Percentiles rank a stretch among this genome's conserved stretches.
Evolutionary conservation across 2,113 vertebrate genomes (phyloP).

Genomic region (Sciurus niger): DNA sequence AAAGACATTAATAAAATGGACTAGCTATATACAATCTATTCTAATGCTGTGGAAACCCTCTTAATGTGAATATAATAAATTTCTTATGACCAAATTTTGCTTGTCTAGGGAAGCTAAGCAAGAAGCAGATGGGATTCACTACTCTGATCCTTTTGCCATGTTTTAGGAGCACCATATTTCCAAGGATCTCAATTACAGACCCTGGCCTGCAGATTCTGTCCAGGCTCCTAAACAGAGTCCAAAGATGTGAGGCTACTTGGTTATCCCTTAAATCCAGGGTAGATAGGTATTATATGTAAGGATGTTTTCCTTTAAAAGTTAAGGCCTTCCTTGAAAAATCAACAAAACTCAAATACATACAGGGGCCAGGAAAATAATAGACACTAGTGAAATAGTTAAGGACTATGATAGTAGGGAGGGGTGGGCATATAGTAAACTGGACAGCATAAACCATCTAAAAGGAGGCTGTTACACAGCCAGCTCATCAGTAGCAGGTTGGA

Average conservation of each 20-base stretch:
- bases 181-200: not conserved
- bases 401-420: not conserved
- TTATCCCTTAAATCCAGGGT: not conserved
- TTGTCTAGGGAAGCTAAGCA: not conserved
- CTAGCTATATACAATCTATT: not conserved
- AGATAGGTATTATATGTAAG: not conserved
- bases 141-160: not conserved
- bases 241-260: not conserved
- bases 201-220: not conserved
- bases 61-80: conserved; percentile 45
- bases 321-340: not conserved
- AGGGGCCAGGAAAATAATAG: not conserved
- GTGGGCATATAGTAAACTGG: not conserved
- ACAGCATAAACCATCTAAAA: not conserved
- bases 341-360: conserved; percentile 16
- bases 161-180: not conserved
- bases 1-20: conserved; percentile 46
- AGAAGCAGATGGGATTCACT: not conserved
- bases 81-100: conserved; percentile 59
- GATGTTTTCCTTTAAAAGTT: not conserved
- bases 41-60: not conserved
- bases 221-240: not conserved
- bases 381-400: not conserved
- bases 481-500: not conserved
- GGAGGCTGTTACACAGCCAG: not conserved